Percentiles rank a stretch among this genome's conserved stretches.
These are phyloP conservation scores for Pseudoatta argentina DNA, from an alignment of 1,140 invertebrate species.

Conservation along the genomic window DNA sequence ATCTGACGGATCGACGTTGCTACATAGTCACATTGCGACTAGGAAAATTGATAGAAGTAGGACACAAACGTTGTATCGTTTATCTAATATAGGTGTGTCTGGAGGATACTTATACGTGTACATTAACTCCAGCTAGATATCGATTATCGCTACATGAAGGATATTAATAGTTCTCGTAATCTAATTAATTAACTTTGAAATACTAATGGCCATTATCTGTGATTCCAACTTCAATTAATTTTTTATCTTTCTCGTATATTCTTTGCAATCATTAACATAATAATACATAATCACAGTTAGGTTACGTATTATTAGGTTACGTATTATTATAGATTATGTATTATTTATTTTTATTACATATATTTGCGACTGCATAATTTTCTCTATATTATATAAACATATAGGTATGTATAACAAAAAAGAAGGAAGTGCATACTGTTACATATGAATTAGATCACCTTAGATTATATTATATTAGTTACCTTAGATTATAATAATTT, in stretches of 20 bases:
- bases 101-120: background rate
- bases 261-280: background rate
- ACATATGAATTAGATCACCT: too few relatives aligned
- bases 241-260: background rate
- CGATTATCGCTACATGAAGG: constrained; percentile 13
- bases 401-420: background rate
- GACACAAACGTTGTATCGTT: background rate
- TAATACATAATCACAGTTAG: background rate
- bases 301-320: background rate
- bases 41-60: constrained; percentile 4
- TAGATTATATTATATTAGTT: too few relatives aligned
- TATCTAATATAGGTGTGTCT: background rate
- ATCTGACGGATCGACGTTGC: background rate
- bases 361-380: background rate
- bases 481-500: too few relatives aligned
- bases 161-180: constrained; percentile 22
- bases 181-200: constrained; percentile 23
- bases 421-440: too few relatives aligned
- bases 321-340: background rate
- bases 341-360: background rate
- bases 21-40: background rate
- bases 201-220: background rate
- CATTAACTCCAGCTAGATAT: background rate
- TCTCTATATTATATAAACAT: background rate
- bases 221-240: background rate